These are phyloP conservation scores for Rissa tridactyla DNA, from an alignment of 2,113 vertebrate genomes.

Conservation along the genomic window DNA sequence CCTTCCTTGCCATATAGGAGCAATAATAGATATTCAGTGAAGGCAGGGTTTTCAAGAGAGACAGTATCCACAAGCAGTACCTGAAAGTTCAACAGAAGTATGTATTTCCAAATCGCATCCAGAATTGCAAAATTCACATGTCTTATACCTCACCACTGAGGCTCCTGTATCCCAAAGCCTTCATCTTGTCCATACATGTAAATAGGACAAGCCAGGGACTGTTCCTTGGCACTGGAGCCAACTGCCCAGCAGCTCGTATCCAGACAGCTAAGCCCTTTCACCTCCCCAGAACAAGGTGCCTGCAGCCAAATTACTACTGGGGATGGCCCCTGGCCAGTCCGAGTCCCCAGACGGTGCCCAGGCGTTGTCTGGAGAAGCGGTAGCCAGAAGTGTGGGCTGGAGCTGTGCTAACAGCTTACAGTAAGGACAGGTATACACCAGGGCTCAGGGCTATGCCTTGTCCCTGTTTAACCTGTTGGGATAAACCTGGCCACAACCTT, in stretches of 20 bases:
- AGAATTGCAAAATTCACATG: neutral
- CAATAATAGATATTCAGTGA: neutral
- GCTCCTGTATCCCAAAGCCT: neutral
- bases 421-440: neutral
- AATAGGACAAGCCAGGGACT: constrained; percentile 2
- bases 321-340: constrained; percentile 3
- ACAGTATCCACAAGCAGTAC: neutral
- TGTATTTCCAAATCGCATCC: neutral
- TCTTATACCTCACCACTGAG: neutral
- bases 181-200: constrained; percentile 8
- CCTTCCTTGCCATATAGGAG: neutral
- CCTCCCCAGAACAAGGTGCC: neutral
- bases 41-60: neutral
- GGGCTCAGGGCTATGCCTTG: neutral
- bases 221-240: neutral
- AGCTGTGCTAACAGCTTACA: neutral
- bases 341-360: neutral
- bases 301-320: constrained; percentile 14
- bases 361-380: neutral
- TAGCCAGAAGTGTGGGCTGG: neutral
- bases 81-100: neutral
- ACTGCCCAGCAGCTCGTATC: neutral
- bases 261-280: constrained; percentile 49
- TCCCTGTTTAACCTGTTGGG: constrained; percentile 3
- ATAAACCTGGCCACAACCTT: neutral